These are phyloP conservation scores for Petrolisthes cinctipes DNA, from an alignment of 2,888 invertebrate genomes.

Conservation along the genomic window DNA sequence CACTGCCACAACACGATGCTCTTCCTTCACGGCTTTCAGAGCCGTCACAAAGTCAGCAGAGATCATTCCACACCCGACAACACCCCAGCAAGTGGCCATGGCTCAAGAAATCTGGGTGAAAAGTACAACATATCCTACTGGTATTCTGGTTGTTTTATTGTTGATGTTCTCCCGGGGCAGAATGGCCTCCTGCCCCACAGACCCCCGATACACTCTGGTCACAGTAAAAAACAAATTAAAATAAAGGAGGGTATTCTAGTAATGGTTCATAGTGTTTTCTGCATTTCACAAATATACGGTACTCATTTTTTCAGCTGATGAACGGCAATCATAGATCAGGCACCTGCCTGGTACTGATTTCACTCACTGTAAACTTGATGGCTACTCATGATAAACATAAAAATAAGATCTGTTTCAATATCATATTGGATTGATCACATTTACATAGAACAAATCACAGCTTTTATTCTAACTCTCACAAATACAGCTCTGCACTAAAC, in stretches of 20 bases:
- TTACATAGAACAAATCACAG: too few relatives aligned
- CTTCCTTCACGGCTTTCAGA: slow-evolving; percentile 76
- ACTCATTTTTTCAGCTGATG: not conserved
- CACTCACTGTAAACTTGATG: too few relatives aligned
- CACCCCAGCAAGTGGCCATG: slow-evolving; percentile 79
- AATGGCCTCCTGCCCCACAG: not conserved
- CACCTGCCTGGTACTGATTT: too few relatives aligned
- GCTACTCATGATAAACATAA: too few relatives aligned
- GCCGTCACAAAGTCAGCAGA: slow-evolving; percentile 86
- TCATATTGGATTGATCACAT: too few relatives aligned
- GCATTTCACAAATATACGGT: too few relatives aligned
- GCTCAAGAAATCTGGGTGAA: not conserved
- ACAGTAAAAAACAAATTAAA: not conserved
- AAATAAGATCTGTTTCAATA: too few relatives aligned
- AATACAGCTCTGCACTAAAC: not conserved
- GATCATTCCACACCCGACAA: slow-evolving; percentile 87
- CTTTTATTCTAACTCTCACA: too few relatives aligned
- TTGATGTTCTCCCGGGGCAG: not conserved
- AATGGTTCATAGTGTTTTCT: not conserved
- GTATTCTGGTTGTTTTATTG: not conserved
- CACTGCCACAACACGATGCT: slow-evolving; percentile 81
- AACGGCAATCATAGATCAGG: too few relatives aligned
- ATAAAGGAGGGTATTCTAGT: not conserved
- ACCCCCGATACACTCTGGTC: not conserved
- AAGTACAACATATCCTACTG: too few relatives aligned